Evolutionary conservation across 2,888 invertebrate species (phyloP), one percentile per base, ranked within the genome.

Genomic region (Oligia fasciuncula): DNA sequence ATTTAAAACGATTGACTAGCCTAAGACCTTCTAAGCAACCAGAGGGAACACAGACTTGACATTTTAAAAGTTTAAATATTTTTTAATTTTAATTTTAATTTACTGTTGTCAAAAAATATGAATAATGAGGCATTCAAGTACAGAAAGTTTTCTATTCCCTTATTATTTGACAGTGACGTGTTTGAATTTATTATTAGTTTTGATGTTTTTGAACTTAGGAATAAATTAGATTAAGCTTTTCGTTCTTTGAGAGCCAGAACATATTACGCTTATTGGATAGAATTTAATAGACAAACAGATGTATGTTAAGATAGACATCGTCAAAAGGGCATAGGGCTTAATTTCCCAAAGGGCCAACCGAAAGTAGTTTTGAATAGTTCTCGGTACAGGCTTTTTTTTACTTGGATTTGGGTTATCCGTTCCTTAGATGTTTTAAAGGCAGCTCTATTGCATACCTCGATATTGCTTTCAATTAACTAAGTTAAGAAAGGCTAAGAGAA

Each of bases 351-450:
- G 85, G 89, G 62, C 60, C 73, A 51, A 73, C 69, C 57, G 73
- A 83, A 77, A 85, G 79, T 88, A 85, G 84, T 89, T 88, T 89
- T 85, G 87, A 88, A 85, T 88, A 83, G 87, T 78, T 81, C 72
- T 81, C 66, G 51, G 81, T 67, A 75, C 79, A 84, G 62, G 49
- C 14, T 71, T 60, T 77, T 83, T 77, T 78, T 79, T 79, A 49
- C 66, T 83, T 35, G 29, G 46, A 74, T 84, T 81, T 73, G 13
- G 69, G 57, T 46, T 68, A 81, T 79, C 63, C 46, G 11, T 71
- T 80, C 40, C 68, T 77, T 78, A 66, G 63, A 78, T 23, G n/a
- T 75, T 77, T 77, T 60, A 51, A n/a, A 68, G n/a, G 66, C 57
- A 57, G 8, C 40, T 57, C 43, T 19, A 63, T 81, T 76, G 63